Evolutionary conservation across 2,113 vertebrate genomes (phyloP).

Genomic region (Sander lucioperca): DNA sequence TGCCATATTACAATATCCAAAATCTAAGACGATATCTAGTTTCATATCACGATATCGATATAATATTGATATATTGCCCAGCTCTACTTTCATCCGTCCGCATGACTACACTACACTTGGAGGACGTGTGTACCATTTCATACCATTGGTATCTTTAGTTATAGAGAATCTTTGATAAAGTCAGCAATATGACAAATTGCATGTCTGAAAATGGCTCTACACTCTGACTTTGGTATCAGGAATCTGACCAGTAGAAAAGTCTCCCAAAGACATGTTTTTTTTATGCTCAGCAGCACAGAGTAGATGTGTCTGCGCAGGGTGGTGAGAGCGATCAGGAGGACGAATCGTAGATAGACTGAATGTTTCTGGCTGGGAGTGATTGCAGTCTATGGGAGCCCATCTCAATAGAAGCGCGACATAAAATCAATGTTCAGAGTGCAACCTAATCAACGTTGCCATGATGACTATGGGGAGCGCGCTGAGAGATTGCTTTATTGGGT

Average conservation of each 20-base stretch:
- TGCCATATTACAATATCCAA: no score
- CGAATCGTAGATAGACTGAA: constrained; percentile 35
- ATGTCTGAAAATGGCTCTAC: background rate
- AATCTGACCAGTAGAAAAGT: background rate
- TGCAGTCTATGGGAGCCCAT: constrained; percentile 44
- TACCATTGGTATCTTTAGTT: no score
- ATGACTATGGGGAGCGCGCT: constrained; percentile 39
- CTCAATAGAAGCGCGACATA: constrained; percentile 43
- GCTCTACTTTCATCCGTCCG: no score
- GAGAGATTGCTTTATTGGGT: constrained; percentile 48
- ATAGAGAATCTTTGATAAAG: no score
- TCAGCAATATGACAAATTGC: background rate
- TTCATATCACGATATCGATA: no score
- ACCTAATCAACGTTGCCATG: constrained; percentile 66
- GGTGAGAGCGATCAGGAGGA: background rate
- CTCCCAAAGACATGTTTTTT: background rate
- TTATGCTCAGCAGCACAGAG: background rate
- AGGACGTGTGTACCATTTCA: no score
- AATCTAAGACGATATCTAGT: no score
- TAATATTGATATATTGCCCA: no score
- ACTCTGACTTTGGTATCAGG: background rate
- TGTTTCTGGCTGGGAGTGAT: constrained; percentile 54
- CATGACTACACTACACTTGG: no score
- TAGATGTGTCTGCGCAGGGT: background rate
- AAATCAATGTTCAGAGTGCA: constrained; percentile 66